Conservation (phyloP, 2,888 invertebrate genomes). For the Oxyteleia sp. region DNA sequence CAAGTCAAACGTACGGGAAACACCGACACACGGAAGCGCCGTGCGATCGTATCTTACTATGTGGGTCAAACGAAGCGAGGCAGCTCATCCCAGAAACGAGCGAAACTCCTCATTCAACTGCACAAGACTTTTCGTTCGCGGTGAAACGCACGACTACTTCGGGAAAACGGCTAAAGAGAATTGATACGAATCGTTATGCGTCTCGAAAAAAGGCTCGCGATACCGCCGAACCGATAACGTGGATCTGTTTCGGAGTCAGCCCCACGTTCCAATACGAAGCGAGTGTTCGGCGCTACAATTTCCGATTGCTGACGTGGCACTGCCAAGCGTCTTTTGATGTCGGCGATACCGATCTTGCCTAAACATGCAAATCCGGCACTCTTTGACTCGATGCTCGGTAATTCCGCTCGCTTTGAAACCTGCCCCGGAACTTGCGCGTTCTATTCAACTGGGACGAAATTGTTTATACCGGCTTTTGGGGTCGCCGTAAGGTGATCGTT, state of each 20-base stretch:
- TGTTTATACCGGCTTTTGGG: constrained; percentile 47
- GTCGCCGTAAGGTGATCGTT: neutral
- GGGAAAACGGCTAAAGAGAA: constrained; percentile 52
- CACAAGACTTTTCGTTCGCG: constrained; percentile 75
- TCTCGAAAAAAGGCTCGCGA: constrained; percentile 43
- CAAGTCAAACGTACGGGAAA: constrained; percentile 52
- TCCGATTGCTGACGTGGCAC: constrained; percentile 20
- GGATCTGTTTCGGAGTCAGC: constrained; percentile 77
- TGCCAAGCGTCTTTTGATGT: constrained; percentile 38
- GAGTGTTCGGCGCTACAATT: constrained; percentile 39
- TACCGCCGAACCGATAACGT: constrained; percentile 75
- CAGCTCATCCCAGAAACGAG: constrained; percentile 71
- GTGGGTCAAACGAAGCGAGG: constrained; percentile 80
- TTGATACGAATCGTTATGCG: constrained; percentile 48
- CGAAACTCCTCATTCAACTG: constrained; percentile 78
- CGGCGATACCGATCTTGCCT: constrained; percentile 37
- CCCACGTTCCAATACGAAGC: constrained; percentile 73
- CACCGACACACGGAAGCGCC: constrained; percentile 55
- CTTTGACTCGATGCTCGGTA: constrained; percentile 38
- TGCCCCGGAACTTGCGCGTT: constrained; percentile 35
- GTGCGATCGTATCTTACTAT: constrained; percentile 81
- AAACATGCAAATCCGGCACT: constrained; percentile 52
- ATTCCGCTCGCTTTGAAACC: constrained; percentile 37
- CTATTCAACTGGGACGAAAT: constrained; percentile 55
- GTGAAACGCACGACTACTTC: constrained; percentile 64